Percentiles rank a stretch among this genome's conserved stretches.
Conservation (phyloP, 2,113 vertebrate species). For the Lanius collurio region DNA sequence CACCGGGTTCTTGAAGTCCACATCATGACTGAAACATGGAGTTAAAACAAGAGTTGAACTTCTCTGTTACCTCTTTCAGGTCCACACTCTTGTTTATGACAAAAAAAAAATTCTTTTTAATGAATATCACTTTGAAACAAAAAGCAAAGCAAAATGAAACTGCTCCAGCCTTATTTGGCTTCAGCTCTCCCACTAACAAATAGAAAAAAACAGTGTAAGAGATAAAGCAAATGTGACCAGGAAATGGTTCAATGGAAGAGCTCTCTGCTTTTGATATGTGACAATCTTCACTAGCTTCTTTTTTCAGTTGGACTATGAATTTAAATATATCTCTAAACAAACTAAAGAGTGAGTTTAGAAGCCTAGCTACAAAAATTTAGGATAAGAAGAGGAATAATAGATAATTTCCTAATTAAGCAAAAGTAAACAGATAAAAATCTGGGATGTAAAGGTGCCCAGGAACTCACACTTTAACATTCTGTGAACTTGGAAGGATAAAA, state of each 20-base stretch:
- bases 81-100: background rate
- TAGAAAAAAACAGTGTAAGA: background rate
- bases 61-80: background rate
- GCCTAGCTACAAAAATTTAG: background rate
- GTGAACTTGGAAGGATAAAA: background rate
- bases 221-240: background rate
- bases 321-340: background rate
- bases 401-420: background rate
- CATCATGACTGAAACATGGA: background rate
- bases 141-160: background rate
- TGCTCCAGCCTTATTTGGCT: background rate
- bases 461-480: background rate
- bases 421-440: background rate
- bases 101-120: background rate
- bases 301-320: background rate
- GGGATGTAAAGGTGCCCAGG: no score
- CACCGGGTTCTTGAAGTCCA: background rate
- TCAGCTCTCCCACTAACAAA: background rate
- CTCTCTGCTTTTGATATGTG: background rate
- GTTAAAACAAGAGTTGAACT: background rate
- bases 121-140: background rate
- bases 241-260: background rate
- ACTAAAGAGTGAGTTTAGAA: background rate
- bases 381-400: background rate
- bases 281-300: background rate